Evolutionary conservation across 2,113 vertebrate genomes (phyloP), one percentile per base, ranked within the genome.

Genomic region (Camelus dromedarius): DNA sequence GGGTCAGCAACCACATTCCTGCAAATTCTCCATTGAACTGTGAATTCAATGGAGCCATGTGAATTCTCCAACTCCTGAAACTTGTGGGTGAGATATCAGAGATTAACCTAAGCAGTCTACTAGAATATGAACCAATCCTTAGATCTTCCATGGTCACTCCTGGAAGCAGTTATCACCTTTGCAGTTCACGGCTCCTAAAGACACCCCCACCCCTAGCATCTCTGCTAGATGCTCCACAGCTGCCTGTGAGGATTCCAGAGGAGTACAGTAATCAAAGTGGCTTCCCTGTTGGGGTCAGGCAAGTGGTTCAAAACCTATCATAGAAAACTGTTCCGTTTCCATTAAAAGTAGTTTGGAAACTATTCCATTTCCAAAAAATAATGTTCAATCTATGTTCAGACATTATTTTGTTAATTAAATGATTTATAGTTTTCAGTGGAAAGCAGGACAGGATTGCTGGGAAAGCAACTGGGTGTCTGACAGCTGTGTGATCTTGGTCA

Each of bases 351-450:
- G 38, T 42, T 5, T 42, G 5, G 22, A 81, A 95, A 80, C 4
- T 4, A 70, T n/a, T 64, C 72, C 54, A 75, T 66, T 70, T 91
- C 19, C 38, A 42, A 42, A 42, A 42, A 42, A 42, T 42, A 42
- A 42, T 5, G 38, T 42, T 42, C 58, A 67, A 69, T 72, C 4
- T 48, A 75, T 24, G 48, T 60, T 89, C 32, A 62, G 18, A 52
- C 28, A 64, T 85, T 89, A 75, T 67, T 81, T 91, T 73, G 3
- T 76, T 60, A 67, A 80, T 88, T 67, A 91, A 67, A 38, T n/a
- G 52, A 89, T 72, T 88, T 81, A 77, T 6, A 8, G 26, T 69
- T 89, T 93, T 85, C 38, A 79, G 9, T 28, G 9, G 54, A 66
- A 90, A 77, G 30, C 20, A 70, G 42, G 66, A 64, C 38, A 85